Evolutionary conservation across 2,888 invertebrate species (phyloP).

Genomic region (Pardosa pseudoannulata): DNA sequence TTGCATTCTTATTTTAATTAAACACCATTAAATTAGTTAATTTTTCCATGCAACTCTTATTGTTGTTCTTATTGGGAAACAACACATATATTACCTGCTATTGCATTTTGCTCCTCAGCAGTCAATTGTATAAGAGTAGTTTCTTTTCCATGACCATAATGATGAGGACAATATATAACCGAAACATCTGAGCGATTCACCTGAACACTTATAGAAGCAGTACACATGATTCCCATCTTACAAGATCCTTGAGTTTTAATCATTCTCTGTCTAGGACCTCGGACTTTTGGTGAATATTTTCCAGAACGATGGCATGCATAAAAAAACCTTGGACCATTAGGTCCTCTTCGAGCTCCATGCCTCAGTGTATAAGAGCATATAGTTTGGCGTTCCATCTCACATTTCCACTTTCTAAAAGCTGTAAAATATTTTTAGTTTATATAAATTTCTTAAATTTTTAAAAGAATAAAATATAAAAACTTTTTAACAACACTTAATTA

Average conservation of each 20-base stretch:
- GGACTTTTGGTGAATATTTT: slow-evolving; percentile 22
- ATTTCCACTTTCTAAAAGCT: slow-evolving; percentile 60
- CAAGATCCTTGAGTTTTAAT: slow-evolving; percentile 20
- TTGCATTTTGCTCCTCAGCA: slow-evolving; percentile 36
- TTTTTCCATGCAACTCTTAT: no score
- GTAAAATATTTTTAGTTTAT: background rate
- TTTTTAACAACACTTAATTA: no score
- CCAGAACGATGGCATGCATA: slow-evolving; percentile 51
- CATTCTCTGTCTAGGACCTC: slow-evolving; percentile 18
- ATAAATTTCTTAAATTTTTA: background rate
- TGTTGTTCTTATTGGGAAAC: no score
- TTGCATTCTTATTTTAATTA: no score
- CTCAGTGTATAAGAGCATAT: slow-evolving; percentile 17
- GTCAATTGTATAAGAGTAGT: slow-evolving; percentile 37
- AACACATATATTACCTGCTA: slow-evolving; percentile 31
- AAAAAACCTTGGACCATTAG: slow-evolving; percentile 23
- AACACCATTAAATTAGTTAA: no score
- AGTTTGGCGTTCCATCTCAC: slow-evolving; percentile 35
- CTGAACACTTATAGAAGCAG: slow-evolving; percentile 27
- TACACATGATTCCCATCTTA: slow-evolving; percentile 50
- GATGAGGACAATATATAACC: slow-evolving; percentile 42
- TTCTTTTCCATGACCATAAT: slow-evolving; percentile 58
- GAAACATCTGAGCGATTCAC: slow-evolving; percentile 18
- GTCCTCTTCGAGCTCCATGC: slow-evolving; percentile 25
- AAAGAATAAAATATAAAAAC: no score